Evolutionary conservation across 1,140 invertebrate genomes (phyloP), one percentile per base, ranked within the genome.

Genomic region (Ceratosolen fusciceps): DNA sequence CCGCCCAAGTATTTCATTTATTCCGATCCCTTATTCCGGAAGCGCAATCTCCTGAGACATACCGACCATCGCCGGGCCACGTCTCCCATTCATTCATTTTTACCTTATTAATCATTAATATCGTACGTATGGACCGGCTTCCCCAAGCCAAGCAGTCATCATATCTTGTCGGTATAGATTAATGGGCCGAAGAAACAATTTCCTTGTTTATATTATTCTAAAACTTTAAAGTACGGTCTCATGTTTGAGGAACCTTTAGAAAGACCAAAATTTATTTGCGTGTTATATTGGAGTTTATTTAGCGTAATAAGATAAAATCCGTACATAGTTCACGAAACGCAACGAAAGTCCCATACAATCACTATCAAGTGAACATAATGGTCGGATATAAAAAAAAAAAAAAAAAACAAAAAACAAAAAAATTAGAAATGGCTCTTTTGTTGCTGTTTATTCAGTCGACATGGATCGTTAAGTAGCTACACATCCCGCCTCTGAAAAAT

Each of bases 401-500:
- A n/a, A n/a, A n/a, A n/a, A n/a, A n/a, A n/a, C n/a, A n/a, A n/a
- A n/a, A n/a, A n/a, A n/a, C n/a, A n/a, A n/a, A n/a, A n/a, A n/a
- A n/a, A n/a, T n/a, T n/a, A n/a, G n/a, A n/a, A 37, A 37, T 37
- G 7, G 3, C 19, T 8, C 60, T 37, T 65, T 65, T 65, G 31
- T 65, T 37, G 14, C 19, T 5, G 37, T 65, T 37, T 37, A 31
- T 19, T 65, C 19, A 9, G 60, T 37, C 34, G 29, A 37, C 2
- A n/a, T 37, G 21, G 16, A 37, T 16, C 19, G 60, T 37, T n/a
- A 21, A 65, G 21, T 65, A 65, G 21, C 19, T 65, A 65, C 34
- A n/a, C 10, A 19, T 19, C 60, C 21, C 60, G 60, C 60, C 31
- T 14, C n/a, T 10, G 62, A 62, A 80, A 49, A 74, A 67, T 31